phyloP scores from a whole-genome alignment of 2,888 invertebrate genomes.

The Plebejus argus region DNA sequence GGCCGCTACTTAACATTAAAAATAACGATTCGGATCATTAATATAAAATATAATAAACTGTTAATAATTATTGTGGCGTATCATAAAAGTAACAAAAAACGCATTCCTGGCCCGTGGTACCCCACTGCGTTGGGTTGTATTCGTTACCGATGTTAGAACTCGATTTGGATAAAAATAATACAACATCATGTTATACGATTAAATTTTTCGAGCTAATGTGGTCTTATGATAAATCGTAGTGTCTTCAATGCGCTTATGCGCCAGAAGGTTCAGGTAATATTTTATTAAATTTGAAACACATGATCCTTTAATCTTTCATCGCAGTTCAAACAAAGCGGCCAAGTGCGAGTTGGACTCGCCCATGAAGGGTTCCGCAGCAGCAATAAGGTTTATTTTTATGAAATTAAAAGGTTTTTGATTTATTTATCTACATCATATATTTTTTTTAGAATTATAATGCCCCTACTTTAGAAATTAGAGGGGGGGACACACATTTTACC shows the following conservation, averaged over 20 bases:
- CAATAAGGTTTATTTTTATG: too few relatives aligned
- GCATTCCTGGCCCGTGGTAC: slow-evolving; percentile 60
- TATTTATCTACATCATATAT: too few relatives aligned
- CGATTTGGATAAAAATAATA: slow-evolving; percentile 32
- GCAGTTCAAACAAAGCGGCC: too few relatives aligned
- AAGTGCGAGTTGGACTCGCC: too few relatives aligned
- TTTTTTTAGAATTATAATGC: too few relatives aligned
- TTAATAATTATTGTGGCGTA: slow-evolving; percentile 67
- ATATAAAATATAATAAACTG: slow-evolving; percentile 64
- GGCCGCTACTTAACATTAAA: slow-evolving; percentile 57
- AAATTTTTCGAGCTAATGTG: slow-evolving; percentile 37
- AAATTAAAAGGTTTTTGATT: too few relatives aligned
- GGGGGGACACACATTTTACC: too few relatives aligned
- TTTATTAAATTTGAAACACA: slow-evolving; percentile 11
- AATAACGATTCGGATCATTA: slow-evolving; percentile 66
- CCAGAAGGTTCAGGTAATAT: slow-evolving; percentile 9
- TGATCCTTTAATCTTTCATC: slow-evolving; percentile 2
- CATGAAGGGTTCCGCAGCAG: too few relatives aligned
- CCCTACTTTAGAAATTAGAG: too few relatives aligned
- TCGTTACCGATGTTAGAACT: slow-evolving; percentile 40
- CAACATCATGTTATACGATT: slow-evolving; percentile 36
- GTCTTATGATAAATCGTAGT: slow-evolving; percentile 25
- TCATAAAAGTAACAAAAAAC: slow-evolving; percentile 68
- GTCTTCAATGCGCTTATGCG: background rate
- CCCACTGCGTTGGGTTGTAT: slow-evolving; percentile 66